These are phyloP conservation scores for Boulengerochromis microlepis DNA, from an alignment of 2,113 vertebrate species.

Conservation along the genomic window DNA sequence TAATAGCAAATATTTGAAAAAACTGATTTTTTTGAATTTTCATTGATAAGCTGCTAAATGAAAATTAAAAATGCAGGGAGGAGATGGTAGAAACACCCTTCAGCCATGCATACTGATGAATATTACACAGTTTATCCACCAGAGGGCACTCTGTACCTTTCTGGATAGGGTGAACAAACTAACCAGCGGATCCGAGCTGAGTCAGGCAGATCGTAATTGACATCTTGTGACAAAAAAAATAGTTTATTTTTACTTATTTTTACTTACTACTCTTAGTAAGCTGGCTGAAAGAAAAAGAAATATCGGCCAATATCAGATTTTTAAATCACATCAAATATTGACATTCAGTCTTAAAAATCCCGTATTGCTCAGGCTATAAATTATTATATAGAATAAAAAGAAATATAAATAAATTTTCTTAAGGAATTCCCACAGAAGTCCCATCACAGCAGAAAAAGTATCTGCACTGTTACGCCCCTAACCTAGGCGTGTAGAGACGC, in stretches of 20 bases:
- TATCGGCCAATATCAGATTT: not conserved
- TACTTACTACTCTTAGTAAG: not conserved
- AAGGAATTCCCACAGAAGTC: not conserved
- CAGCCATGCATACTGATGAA: fast-evolving
- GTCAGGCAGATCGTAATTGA: not conserved
- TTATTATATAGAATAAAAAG: not conserved
- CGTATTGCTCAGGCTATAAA: not conserved
- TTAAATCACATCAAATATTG: not conserved
- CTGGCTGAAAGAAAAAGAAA: not conserved
- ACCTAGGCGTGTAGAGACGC: not conserved
- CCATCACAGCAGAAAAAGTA: not conserved
- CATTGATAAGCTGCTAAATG: not conserved
- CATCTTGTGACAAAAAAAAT: not conserved
- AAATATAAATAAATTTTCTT: fast-evolving
- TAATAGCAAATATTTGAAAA: not conserved
- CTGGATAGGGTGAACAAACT: not conserved
- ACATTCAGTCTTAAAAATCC: not conserved
- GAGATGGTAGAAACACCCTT: not conserved
- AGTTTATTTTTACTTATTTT: not conserved
- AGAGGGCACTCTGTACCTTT: not conserved
- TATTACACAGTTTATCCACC: not conserved
- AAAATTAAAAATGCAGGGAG: not conserved
- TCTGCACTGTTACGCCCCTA: not conserved
- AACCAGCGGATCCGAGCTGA: not conserved
- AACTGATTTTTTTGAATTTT: fast-evolving